These are phyloP conservation scores for Lordiphosa clarofinis DNA, from an alignment of 1,140 invertebrate genomes.

Conservation along the genomic window DNA sequence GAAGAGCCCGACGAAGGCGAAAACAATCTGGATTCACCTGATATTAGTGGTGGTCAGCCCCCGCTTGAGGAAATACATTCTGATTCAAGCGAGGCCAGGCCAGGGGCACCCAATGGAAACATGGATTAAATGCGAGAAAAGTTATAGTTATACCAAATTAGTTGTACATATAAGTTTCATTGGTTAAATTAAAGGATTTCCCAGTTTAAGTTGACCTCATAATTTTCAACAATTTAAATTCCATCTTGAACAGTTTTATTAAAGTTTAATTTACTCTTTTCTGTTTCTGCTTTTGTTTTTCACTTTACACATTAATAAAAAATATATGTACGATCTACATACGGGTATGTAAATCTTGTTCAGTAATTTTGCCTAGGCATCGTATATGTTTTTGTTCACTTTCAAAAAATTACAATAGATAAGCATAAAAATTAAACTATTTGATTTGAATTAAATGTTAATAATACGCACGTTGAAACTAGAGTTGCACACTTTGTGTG, in stretches of 20 bases:
- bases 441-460: constrained; percentile 34
- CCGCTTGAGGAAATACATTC: background rate
- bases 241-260: constrained; percentile 38
- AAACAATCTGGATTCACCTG: background rate
- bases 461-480: constrained; percentile 43
- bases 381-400: constrained; percentile 20
- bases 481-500: constrained; percentile 14
- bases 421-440: constrained; percentile 22
- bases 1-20: constrained; percentile 4
- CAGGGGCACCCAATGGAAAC: background rate
- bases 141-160: background rate
- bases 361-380: constrained; percentile 21
- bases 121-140: background rate
- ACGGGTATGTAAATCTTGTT: constrained; percentile 20
- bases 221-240: constrained; percentile 6
- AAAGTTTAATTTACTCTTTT: constrained; percentile 33
- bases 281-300: constrained; percentile 24
- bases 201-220: too few relatives aligned
- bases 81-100: background rate
- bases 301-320: constrained; percentile 52
- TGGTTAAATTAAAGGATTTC: too few relatives aligned
- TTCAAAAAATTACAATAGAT: constrained; percentile 10
- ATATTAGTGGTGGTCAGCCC: background rate
- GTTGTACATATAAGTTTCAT: background rate
- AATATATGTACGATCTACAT: constrained; percentile 28